Conservation (phyloP, 1,140 invertebrate genomes). For the Macrobrachium rosenbergii region DNA sequence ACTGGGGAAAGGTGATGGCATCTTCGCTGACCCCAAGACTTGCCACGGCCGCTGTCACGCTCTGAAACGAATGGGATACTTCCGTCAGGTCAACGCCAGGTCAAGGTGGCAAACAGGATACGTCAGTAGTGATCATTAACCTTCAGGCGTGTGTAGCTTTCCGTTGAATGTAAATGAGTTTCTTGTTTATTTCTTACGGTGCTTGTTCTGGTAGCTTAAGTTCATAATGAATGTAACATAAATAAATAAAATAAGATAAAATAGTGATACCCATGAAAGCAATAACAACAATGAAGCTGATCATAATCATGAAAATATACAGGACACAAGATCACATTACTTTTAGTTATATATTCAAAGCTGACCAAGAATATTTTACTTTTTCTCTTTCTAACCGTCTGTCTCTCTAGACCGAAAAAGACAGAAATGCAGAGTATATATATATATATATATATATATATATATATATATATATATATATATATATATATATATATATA, state of each 20-base stretch:
- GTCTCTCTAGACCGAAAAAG: not conserved
- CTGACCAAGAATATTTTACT: too few relatives aligned
- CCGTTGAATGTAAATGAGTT: too few relatives aligned
- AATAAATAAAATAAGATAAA: not conserved
- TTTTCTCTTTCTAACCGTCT: too few relatives aligned
- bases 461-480: conserved; percentile 17
- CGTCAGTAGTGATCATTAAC: too few relatives aligned
- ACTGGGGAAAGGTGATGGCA: conserved; percentile 52
- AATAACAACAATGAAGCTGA: not conserved
- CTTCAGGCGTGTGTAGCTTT: too few relatives aligned
- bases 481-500: conserved; percentile 11
- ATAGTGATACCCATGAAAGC: not conserved
- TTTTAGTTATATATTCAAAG: too few relatives aligned
- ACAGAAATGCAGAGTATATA: not conserved
- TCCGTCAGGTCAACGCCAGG: conserved; percentile 6
- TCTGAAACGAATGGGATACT: conserved; percentile 8
- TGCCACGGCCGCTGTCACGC: conserved; percentile 48
- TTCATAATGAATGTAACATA: too few relatives aligned
- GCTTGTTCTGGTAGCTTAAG: too few relatives aligned
- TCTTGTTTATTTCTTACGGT: too few relatives aligned
- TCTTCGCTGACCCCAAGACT: conserved; percentile 42
- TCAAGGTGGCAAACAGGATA: too few relatives aligned
- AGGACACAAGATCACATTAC: not conserved
- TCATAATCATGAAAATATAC: not conserved
- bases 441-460: conserved; percentile 12